Evolutionary conservation across 2,113 vertebrate species (phyloP), one percentile per base, ranked within the genome.

Genomic region (Calidris pygmaea): DNA sequence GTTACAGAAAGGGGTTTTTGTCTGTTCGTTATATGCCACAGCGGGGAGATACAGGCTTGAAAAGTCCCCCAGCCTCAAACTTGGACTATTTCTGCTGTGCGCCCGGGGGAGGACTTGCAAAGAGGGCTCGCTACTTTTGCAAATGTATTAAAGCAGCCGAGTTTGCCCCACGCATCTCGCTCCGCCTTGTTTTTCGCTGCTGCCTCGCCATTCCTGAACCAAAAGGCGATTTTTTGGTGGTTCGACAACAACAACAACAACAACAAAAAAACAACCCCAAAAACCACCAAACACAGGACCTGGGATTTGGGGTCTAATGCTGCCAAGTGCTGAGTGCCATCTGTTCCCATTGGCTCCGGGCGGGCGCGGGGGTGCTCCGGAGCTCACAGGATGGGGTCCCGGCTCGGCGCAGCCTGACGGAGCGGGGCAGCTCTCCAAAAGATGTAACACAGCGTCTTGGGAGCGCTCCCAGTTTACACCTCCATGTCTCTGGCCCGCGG

Each of bases 281-380:
- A 41, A 43, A 43, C 2, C 22, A 48, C n/a, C 35, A 41, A 35
- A 70, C 32, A 7, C 79, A 84, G 53, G 70, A 68, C 70, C 3
- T 68, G 89, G 70, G 86, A 73, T 93, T 60, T 82, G 84, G 74
- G 96, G 84, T 65, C 94, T 87, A 87, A 95, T 92, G 79, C 94
- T 96, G 92, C 96, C 94, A 96, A 96, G 88, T 75, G 84, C 91
- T 96, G 94, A 96, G 96, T 93, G 95, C 96, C 95, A 93, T 95
- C 94, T 95, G 96, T 93, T 96, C 92, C 95, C 95, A 92, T 77
- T 85, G 95, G 76, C 92, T 95, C 77, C 58, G 1, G 41, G 50
- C 1, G 16, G 76, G 34, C 1, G 4, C 2, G 9, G 67, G 62
- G 67, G 45, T 87, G 77, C 89, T 92, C 80, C 21, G 35, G 85